Percentiles rank a stretch among this genome's conserved stretches.
Conservation (phyloP, 2,797 vertebrate genomes). For the Galago senegalensis region DNA sequence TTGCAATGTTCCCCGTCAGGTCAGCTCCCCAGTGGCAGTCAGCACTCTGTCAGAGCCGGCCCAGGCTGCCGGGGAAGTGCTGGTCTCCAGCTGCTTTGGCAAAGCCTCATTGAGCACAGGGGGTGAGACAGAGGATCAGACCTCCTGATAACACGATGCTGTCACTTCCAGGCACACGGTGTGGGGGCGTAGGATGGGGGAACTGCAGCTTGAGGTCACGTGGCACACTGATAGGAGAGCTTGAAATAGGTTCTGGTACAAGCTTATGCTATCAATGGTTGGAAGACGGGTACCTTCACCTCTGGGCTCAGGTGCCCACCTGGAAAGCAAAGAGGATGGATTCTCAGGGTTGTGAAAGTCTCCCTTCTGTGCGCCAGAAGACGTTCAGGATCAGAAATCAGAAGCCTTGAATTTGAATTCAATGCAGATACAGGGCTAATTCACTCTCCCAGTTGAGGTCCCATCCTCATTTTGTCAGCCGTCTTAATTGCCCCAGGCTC, state of each 20-base stretch:
- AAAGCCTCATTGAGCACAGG: not conserved
- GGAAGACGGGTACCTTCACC: not conserved
- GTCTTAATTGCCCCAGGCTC: not conserved
- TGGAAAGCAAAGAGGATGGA: not conserved
- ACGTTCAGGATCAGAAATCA: not conserved
- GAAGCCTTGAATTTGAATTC: not conserved
- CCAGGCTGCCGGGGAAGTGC: not conserved
- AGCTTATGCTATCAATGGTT: not conserved
- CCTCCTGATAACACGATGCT: not conserved
- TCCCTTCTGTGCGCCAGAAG: not conserved
- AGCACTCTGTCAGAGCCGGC: conserved; percentile 28
- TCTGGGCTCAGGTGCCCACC: too few species aligned
- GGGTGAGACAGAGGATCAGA: not conserved
- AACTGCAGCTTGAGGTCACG: rapidly evolving
- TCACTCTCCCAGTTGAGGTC: too few species aligned
- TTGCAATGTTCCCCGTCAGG: not conserved
- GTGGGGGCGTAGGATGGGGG: not conserved
- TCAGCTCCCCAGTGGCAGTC: conserved; percentile 34
- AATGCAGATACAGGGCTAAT: rapidly evolving
- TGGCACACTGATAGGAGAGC: not conserved
- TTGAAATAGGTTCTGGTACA: not conserved
- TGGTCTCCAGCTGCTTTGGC: not conserved
- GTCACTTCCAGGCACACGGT: not conserved
- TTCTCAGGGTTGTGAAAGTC: not conserved
- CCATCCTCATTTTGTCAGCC: not conserved